Percentiles rank a stretch among this genome's conserved stretches.
These are phyloP conservation scores for Megaptera novaeangliae DNA, from an alignment of 2,113 vertebrate genomes.

Conservation along the genomic window DNA sequence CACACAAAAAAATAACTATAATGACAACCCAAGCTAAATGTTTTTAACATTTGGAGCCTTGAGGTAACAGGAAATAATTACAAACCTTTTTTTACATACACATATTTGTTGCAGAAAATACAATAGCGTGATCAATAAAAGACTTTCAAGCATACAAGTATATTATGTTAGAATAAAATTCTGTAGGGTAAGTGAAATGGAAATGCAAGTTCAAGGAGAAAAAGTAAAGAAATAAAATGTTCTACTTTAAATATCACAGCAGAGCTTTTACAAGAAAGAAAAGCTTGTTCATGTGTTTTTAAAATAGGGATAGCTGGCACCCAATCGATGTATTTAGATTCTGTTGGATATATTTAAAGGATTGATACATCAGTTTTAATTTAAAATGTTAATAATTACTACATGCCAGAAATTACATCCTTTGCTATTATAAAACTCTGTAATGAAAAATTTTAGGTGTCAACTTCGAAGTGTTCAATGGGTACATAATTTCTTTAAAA, in stretches of 20 bases:
- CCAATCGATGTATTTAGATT: not conserved
- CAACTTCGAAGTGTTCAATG: not conserved
- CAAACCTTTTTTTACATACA: not conserved
- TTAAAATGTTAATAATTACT: not conserved
- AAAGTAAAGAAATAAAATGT: not conserved
- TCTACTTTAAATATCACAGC: not conserved
- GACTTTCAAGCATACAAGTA: not conserved
- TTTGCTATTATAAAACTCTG: not conserved
- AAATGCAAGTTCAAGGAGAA: not conserved
- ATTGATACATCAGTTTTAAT: slow-evolving; percentile 4
- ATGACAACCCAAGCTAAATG: not conserved
- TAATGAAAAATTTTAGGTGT: not conserved
- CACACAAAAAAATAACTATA: not conserved
- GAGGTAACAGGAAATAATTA: not conserved
- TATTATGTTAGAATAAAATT: not conserved
- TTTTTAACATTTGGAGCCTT: slow-evolving; percentile 3
- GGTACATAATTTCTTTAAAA: not conserved
- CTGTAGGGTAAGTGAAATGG: not conserved
- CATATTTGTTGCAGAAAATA: slow-evolving; percentile 5
- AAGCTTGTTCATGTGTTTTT: not conserved
- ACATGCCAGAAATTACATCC: not conserved
- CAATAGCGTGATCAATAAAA: not conserved
- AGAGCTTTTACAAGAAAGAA: not conserved
- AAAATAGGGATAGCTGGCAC: not conserved
- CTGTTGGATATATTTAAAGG: not conserved